Evolutionary conservation across 2,888 invertebrate genomes (phyloP), one percentile per base, ranked within the genome.

Genomic region (Acanthosepion pharaonis): DNA sequence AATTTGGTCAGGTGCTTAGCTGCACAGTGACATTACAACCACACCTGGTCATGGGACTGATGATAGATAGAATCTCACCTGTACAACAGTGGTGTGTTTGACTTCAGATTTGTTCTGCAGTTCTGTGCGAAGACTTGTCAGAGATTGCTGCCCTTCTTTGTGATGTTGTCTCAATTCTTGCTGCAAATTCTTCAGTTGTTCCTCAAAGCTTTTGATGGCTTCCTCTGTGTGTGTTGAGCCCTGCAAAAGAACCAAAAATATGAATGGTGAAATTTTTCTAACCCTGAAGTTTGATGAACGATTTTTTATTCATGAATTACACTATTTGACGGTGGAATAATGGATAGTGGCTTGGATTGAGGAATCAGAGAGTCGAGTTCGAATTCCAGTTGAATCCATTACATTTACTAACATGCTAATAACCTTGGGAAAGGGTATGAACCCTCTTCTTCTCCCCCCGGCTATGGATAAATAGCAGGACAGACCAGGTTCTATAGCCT

Each of bases 81-180:
- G 78, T 11, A 78, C 78, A 78, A 78, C 78, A 11, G 78, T 78
- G 9, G 78, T 51, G 49, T 93, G 49, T 49, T 49, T 49, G 51
- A 93, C 53, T n/a, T 93, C 93, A 49, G 48, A 15, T 20, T 64
- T 94, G 33, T 59, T 42, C 48, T 64, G 94, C n/a, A 94, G 33
- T 48, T 94, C 55, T 59, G 55, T 94, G 18, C 94, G 55, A 48
- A 94, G 55, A 33, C 64, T 94, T 6, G 59, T 94, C 64, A 94
- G 33, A 18, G 42, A 55, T 33, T 64, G 94, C 42, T 94, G 94
- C 53, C 94, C 94, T 48, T 94, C 94, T 33, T 48, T 55, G 23
- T 94, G 94, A 28, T 94, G 94, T 42, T 94, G 59, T 33, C 64
- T n/a, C 33, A 94, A 64, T 64, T 94, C 94, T 20, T 55, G 64